Evolutionary conservation across 2,797 vertebrate species (phyloP).

Genomic region (Choloepus didactylus): DNA sequence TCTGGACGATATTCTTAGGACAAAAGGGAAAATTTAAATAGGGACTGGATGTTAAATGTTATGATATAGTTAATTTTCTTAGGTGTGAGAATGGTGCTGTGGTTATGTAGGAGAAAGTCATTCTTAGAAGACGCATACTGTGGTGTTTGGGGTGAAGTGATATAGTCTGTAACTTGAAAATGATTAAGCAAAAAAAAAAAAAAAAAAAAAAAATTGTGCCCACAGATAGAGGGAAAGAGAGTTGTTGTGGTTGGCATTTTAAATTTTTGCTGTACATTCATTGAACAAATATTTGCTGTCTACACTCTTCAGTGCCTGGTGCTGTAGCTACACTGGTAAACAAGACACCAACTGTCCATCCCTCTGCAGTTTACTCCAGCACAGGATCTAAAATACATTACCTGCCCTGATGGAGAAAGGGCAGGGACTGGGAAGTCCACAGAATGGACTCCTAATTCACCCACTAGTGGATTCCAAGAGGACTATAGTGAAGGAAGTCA

Average conservation of each 20-base stretch:
- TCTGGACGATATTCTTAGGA: slow-evolving; percentile 19
- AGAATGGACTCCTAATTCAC: not conserved
- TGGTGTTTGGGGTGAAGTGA: not conserved
- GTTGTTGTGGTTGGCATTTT: not conserved
- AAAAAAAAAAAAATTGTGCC: no score
- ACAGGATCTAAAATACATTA: not conserved
- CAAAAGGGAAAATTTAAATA: slow-evolving; percentile 1
- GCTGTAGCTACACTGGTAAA: not conserved
- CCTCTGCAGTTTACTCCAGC: not conserved
- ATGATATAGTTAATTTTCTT: not conserved
- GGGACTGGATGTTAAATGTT: not conserved
- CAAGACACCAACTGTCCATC: not conserved
- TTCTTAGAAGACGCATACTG: not conserved
- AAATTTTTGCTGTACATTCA: not conserved
- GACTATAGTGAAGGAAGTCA: not conserved
- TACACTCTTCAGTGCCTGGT: not conserved
- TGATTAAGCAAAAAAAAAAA: not conserved
- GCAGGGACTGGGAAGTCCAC: not conserved
- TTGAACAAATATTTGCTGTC: not conserved
- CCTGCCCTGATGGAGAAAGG: not conserved
- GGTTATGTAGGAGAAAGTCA: not conserved
- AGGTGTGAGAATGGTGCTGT: not conserved
- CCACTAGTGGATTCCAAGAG: not conserved
- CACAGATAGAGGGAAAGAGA: no score
- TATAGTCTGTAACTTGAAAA: slow-evolving; percentile 16